A percentile compares a stretch with the other conserved stretches of the same genome.
Evolutionary conservation across 2,888 invertebrate genomes (phyloP).

Genomic region (Mimas tiliae): DNA sequence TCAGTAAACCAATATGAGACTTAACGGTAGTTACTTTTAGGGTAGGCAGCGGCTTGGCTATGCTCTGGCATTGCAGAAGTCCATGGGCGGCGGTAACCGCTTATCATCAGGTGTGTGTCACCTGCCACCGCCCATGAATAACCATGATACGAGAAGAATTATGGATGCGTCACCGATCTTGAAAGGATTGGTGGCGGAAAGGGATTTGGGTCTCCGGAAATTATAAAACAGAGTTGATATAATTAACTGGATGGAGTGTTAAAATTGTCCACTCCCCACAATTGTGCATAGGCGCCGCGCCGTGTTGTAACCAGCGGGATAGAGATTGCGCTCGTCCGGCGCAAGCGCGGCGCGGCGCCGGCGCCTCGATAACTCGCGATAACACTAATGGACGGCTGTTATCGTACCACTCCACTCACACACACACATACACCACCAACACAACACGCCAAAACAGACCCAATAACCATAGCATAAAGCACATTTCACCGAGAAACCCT

Average conservation of each 20-base stretch:
- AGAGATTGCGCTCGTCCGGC: conserved; percentile 18
- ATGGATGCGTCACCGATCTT: no score
- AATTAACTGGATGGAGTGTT: background rate
- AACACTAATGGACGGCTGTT: conserved; percentile 80
- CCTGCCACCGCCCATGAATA: no score
- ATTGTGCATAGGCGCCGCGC: background rate
- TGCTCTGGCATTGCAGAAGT: no score
- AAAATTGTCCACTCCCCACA: background rate
- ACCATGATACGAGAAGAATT: no score
- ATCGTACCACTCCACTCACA: conserved; percentile 62
- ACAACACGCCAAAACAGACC: conserved; percentile 36
- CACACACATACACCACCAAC: conserved; percentile 44
- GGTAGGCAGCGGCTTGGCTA: no score
- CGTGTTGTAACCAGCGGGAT: background rate
- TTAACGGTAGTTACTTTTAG: no score
- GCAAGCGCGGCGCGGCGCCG: conserved; percentile 72
- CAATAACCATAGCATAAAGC: conserved; percentile 7
- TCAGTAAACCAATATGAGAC: no score
- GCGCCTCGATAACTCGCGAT: conserved; percentile 78
- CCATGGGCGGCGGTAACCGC: no score
- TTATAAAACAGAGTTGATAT: no score
- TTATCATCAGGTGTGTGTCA: no score
- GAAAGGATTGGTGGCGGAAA: no score
- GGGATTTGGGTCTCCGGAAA: no score
- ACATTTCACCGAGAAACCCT: conserved; percentile 30